These are phyloP conservation scores for Euschistus heros DNA, from an alignment of 1,140 invertebrate genomes.

Conservation along the genomic window DNA sequence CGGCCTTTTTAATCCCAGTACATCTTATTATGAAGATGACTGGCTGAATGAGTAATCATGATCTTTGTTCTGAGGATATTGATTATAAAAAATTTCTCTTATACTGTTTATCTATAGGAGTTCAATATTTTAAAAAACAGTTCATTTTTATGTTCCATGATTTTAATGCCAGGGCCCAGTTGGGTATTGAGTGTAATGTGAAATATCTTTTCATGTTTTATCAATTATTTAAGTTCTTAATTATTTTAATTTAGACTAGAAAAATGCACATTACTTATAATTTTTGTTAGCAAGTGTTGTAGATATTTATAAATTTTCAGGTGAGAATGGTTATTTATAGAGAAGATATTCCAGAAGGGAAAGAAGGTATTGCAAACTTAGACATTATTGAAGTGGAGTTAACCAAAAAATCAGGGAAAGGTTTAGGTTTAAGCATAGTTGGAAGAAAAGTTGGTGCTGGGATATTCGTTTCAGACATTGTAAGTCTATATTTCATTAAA, in stretches of 20 bases:
- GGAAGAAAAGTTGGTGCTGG: conserved; percentile 78
- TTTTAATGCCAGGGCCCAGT: no score
- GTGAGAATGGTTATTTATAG: conserved; percentile 83
- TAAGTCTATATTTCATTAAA: conserved; percentile 40
- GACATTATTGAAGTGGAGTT: conserved; percentile 83
- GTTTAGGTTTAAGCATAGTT: conserved; percentile 81
- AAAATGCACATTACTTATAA: neutral
- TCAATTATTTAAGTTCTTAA: no score
- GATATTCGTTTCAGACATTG: conserved; percentile 90
- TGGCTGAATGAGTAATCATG: no score
- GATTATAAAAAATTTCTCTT: no score
- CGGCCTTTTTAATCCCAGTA: no score
- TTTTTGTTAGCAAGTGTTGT: neutral
- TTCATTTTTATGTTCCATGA: no score
- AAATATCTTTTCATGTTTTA: no score
- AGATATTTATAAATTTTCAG: conserved; percentile 39
- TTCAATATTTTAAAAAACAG: no score
- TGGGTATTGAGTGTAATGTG: no score
- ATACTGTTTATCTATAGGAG: no score
- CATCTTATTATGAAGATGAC: no score
- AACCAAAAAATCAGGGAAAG: conserved; percentile 82
- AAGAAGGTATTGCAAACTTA: conserved; percentile 56
- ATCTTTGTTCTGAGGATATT: no score
- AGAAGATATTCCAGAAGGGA: conserved; percentile 48
- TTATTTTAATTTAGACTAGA: neutral